Conservation (phyloP, 2,113 vertebrate species). For the Asarcornis scutulata region DNA sequence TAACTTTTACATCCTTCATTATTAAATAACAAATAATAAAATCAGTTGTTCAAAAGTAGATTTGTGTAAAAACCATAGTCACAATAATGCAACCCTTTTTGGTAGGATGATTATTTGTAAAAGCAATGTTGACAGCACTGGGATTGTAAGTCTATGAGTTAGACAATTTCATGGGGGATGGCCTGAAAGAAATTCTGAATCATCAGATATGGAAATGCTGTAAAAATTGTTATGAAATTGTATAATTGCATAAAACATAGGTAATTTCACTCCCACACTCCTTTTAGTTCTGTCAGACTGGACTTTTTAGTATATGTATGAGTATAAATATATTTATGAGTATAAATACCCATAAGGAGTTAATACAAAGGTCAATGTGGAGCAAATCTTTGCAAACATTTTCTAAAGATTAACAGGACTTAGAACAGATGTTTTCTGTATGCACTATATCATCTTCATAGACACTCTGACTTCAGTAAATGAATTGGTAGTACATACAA, state of each 20-base stretch:
- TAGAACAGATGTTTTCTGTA: neutral
- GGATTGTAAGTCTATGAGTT: neutral
- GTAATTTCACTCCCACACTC: neutral
- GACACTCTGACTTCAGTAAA: slow-evolving; percentile 1
- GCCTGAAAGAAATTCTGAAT: neutral
- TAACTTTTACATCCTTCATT: neutral
- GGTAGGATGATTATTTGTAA: neutral
- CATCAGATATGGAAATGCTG: neutral
- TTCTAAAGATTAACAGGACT: neutral
- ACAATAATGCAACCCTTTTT: neutral
- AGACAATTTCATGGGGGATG: neutral
- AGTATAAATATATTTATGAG: neutral
- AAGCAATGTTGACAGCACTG: neutral
- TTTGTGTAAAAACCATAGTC: neutral
- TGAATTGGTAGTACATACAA: neutral
- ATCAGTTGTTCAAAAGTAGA: neutral
- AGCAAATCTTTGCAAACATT: neutral
- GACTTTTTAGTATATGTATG: neutral
- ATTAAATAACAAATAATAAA: neutral
- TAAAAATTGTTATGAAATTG: neutral
- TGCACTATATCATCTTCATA: neutral
- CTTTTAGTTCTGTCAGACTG: neutral
- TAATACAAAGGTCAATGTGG: slow-evolving; percentile 7
- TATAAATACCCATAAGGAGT: neutral
- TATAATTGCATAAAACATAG: neutral